phyloP scores from a whole-genome alignment of 2,797 vertebrate genomes.

The Acrossocheilus fasciatus region DNA sequence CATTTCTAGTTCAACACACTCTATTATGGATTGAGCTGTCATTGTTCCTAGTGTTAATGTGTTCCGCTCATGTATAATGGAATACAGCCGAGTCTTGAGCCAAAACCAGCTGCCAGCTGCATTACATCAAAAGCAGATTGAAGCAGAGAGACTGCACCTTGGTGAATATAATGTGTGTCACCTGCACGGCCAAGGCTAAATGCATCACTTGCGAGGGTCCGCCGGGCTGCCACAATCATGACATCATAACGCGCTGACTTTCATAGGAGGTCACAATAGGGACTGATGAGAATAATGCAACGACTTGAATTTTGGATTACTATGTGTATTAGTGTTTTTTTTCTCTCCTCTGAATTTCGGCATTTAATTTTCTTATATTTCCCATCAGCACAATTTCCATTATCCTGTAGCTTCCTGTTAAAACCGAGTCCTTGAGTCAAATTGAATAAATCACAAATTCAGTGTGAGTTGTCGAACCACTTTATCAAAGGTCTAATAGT shows the following conservation, averaged over 20 bases:
- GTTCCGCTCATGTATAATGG: constrained; percentile 56
- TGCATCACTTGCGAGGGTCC: constrained; percentile 12
- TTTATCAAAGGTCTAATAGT: constrained; percentile 37
- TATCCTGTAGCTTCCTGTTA: not conserved
- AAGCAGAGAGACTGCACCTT: constrained; percentile 32
- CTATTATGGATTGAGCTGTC: constrained; percentile 60
- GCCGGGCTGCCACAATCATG: constrained; percentile 19
- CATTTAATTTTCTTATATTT: constrained; percentile 9
- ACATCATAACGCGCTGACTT: constrained; percentile 24
- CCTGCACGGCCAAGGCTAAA: constrained; percentile 27
- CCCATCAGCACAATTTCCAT: not conserved
- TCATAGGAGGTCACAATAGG: not conserved
- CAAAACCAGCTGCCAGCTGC: constrained; percentile 49
- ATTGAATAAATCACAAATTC: constrained; percentile 43
- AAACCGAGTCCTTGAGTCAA: not conserved
- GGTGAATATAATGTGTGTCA: constrained; percentile 44
- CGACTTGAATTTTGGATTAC: constrained; percentile 22
- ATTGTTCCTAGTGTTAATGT: constrained; percentile 56
- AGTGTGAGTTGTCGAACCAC: constrained; percentile 1
- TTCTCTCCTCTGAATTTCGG: not conserved
- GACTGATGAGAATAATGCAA: constrained; percentile 6
- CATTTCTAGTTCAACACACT: constrained; percentile 45
- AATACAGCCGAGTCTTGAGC: constrained; percentile 36
- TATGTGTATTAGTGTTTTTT: constrained; percentile 29
- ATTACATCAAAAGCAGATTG: constrained; percentile 53